These are phyloP conservation scores for Trissolcus brochymenae DNA, from an alignment of 2,888 invertebrate genomes.

Conservation along the genomic window DNA sequence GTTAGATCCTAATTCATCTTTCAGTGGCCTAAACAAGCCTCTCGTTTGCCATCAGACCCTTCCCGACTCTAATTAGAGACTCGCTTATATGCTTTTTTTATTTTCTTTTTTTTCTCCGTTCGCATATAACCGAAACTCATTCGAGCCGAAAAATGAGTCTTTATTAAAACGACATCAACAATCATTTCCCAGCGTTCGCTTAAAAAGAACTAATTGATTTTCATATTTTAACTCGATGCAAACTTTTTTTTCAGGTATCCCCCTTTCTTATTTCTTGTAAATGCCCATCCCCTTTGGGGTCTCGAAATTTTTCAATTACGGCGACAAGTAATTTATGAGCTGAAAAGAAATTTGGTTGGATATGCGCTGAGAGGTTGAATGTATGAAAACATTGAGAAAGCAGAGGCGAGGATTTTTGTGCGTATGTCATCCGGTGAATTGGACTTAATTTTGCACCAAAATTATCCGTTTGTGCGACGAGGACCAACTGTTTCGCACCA, in stretches of 20 bases:
- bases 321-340: conserved; percentile 7
- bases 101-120: neutral
- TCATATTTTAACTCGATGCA: neutral
- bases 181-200: conserved; percentile 1
- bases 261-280: neutral
- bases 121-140: neutral
- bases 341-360: neutral
- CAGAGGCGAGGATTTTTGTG: conserved; percentile 30
- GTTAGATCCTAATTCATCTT: conserved; percentile 58
- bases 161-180: conserved; percentile 39
- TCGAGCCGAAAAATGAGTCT: conserved; percentile 3
- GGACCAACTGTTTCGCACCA: conserved; percentile 47
- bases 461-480: conserved; percentile 53
- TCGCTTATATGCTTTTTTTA: conserved; percentile 10
- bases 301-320: conserved; percentile 30
- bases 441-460: conserved; percentile 46
- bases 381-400: conserved; percentile 48
- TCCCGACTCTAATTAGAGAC: conserved; percentile 46
- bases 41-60: conserved; percentile 30
- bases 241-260: neutral
- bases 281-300: neutral
- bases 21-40: conserved; percentile 57
- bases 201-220: conserved; percentile 4
- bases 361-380: neutral
- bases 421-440: conserved; percentile 11